phyloP scores from a whole-genome alignment of 2,113 vertebrate species.

The Phaethon lepturus region DNA sequence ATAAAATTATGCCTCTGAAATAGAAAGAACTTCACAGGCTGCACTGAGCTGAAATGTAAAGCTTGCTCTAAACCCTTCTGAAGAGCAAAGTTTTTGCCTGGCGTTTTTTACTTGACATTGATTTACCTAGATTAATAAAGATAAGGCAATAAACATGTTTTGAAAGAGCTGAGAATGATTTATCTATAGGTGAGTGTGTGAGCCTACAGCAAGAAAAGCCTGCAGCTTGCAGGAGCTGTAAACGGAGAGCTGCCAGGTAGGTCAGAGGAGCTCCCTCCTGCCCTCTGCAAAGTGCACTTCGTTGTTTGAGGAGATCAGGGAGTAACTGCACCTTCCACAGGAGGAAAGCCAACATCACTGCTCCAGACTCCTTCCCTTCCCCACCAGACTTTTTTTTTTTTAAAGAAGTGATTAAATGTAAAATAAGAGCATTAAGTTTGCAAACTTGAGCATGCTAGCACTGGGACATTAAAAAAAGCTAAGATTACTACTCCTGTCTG shows the following conservation, averaged over 20 bases:
- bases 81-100: background rate
- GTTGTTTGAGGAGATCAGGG: background rate
- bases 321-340: background rate
- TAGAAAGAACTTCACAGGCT: background rate
- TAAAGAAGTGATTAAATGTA: background rate
- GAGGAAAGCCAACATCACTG: background rate
- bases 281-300: background rate
- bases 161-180: background rate
- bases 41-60: background rate
- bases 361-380: background rate
- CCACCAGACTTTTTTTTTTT: background rate
- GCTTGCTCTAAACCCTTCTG: background rate
- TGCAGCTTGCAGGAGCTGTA: background rate
- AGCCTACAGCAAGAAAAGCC: background rate
- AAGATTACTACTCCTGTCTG: background rate
- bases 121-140: background rate
- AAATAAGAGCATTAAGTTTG: background rate
- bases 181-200: background rate
- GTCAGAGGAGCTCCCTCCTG: background rate
- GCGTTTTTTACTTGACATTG: background rate
- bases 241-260: conserved; percentile 21
- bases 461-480: background rate
- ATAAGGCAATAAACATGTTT: background rate
- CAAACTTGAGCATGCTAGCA: background rate
- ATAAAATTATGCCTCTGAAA: conserved; percentile 12